Evolutionary conservation across 2,888 invertebrate genomes (phyloP), one percentile per base, ranked within the genome.

Genomic region (Epicampocera succincta): DNA sequence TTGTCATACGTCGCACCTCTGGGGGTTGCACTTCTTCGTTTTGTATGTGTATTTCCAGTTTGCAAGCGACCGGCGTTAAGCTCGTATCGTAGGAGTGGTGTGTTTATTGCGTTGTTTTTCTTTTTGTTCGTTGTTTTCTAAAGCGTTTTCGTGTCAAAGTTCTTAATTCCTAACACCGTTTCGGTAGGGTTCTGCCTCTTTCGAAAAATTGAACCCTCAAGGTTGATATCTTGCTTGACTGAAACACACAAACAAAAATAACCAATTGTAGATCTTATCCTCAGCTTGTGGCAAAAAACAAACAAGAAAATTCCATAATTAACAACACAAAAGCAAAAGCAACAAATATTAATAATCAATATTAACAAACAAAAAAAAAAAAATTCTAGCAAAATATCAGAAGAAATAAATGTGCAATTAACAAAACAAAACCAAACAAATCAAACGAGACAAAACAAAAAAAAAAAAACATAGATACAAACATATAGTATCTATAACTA

Each of bases 31-130:
- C 87, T 85, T 86, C 84, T 84, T 86, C 86, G 85, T 85, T 87
- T 85, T 87, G 87, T 89, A 85, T 89, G 88, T 90, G 89, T 90
- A 88, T 88, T 90, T 89, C 89, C 91, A 91, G 91, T 91, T 90
- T 88, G 89, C 86, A 90, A 89, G 88, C 90, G 91, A 91, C 91
- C 91, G 91, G 91, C 91, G 91, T 90, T 90, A 87, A 89, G 90
- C 91, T 90, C 90, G 89, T 90, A 89, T 90, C 91, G 89, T 78
- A 80, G 80, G 76, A 76, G 61, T 77, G 65, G 60, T 81, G 71
- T 61, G 17, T 66, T 54, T 72, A 48, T 79, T 76, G 76, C 61
- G 63, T 56, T 69, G 33, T 69, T 79, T 65, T 84, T 84, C 54
- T 84, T 84, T 84, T 84, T 84, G 77, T 85, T 84, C 85, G 78